Evolutionary conservation across 2,888 invertebrate genomes (phyloP), one percentile per base, ranked within the genome.

Genomic region (Thecophora atra): DNA sequence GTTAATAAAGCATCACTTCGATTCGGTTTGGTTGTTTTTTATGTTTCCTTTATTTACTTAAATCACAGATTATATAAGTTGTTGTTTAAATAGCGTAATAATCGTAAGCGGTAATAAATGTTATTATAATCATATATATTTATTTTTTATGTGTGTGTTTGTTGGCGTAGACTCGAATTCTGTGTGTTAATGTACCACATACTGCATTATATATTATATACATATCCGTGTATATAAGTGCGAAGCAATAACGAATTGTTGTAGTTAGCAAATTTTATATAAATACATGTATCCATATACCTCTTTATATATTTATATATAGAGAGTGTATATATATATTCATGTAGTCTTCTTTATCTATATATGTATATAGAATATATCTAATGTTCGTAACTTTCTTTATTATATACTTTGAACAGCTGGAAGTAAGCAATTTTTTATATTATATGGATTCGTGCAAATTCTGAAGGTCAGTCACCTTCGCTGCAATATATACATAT

Each of bases 1-100:
- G 44, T 44, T 17, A 54, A 54, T 19, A 54, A 54, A 26, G 65
- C 65, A 47, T 65, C 24, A 15, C 28, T 42, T 47, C 47, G 52
- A 52, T 19, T 26, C 28, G 19, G 13, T 47, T 64, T 26, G 47
- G 51, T 51, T 13, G 51, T 54, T 54, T 54, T 8, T 37, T 37
- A 21, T 11, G 54, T 21, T 44, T 63, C 17, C 51, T 75, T 19
- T 54, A 66, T 73, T 66, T 67, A 26, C 63, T 65, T 70, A 71
- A 74, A 74, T 74, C 74, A 72, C 73, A 73, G 72, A 75, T 70
- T 73, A 73, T 68, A 72, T 74, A 74, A 73, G 47, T 69, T 67
- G 51, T 54, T n/a, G 28, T 69, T 60, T 69, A 69, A 44, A 69
- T 62, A 69, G 67, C 60, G 30, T 58, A 58, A 51, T 69, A 69